Conservation (phyloP, 2,797 vertebrate species). For the Hybognathus amarus region DNA sequence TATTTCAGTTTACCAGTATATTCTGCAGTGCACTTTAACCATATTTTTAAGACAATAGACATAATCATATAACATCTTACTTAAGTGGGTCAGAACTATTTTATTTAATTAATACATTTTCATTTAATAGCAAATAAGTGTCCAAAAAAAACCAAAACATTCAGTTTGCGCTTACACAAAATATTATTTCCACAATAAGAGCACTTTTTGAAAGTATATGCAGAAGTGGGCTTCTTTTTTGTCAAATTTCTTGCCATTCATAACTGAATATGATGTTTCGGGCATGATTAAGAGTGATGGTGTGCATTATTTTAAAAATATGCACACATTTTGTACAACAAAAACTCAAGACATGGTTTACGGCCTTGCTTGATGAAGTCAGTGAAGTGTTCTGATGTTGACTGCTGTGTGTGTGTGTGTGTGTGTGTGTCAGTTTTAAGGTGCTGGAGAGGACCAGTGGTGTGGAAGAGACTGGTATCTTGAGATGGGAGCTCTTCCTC, state of each 20-base stretch:
- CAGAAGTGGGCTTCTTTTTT: background rate
- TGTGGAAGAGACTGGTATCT: slow-evolving; percentile 70
- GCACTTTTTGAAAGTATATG: no score
- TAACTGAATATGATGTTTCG: background rate
- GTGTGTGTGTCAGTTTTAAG: slow-evolving; percentile 65
- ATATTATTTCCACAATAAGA: no score
- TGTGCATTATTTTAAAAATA: background rate
- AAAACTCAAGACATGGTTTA: background rate
- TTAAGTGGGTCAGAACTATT: no score
- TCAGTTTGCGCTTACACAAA: no score
- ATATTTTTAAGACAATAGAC: no score
- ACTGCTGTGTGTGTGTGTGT: background rate
- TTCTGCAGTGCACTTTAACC: no score
- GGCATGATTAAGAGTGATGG: background rate
- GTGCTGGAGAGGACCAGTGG: slow-evolving; percentile 76
- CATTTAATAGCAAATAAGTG: no score
- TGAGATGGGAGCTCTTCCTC: slow-evolving; percentile 79
- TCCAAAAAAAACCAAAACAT: no score
- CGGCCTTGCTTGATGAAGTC: background rate
- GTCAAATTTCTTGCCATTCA: background rate
- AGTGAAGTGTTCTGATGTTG: background rate
- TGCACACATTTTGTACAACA: background rate
- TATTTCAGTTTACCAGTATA: no score
- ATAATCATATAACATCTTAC: no score
- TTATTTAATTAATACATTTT: no score